Evolutionary conservation across 2,888 invertebrate species (phyloP), one percentile per base, ranked within the genome.

Genomic region (Caenorhabditis wallacei): DNA sequence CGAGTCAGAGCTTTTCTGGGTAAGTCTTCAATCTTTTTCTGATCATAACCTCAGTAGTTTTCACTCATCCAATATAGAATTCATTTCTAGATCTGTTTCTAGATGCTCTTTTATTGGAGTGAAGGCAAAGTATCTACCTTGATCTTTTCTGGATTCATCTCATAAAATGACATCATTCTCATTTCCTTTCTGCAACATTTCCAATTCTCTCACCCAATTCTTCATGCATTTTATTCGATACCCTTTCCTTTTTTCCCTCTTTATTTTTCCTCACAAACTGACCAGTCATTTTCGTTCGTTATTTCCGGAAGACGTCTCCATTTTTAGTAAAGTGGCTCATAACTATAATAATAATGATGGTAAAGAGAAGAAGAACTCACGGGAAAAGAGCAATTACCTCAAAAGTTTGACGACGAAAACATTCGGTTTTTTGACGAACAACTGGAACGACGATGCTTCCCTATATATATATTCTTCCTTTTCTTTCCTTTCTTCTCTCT

Each of bases 1-100:
- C 79, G 13, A 83, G 83, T 61, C 84, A 86, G 48, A 84, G 84
- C 56, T 86, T 86, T 63, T 81, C 84, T 11, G 86, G 86, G 86
- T 86, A 37, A 35, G 74, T 70, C 35, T 13, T 8, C 18, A 43
- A 18, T 35, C 11, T 56, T 63, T 53, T 40, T 63, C 37, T 48
- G 1, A 7, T 53, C 16, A n/a, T n/a, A n/a, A n/a, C n/a, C 30
- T 30, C 30, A 30, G 30, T 5, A 30, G 4, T 30, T 30, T 30
- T 30, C 30, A 5, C n/a, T n/a, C n/a, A n/a, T n/a, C n/a, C n/a
- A n/a, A n/a, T n/a, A n/a, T n/a, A n/a, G n/a, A 40, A 13, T 13
- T 40, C 40, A 8, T 40, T 40, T 30, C 30, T n/a, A n/a, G n/a
- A 30, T 30, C 30, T 30, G 30, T 5, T 30, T 30, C 30, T 5